These are phyloP conservation scores for Albula goreensis DNA, from an alignment of 2,113 vertebrate genomes.

Conservation along the genomic window DNA sequence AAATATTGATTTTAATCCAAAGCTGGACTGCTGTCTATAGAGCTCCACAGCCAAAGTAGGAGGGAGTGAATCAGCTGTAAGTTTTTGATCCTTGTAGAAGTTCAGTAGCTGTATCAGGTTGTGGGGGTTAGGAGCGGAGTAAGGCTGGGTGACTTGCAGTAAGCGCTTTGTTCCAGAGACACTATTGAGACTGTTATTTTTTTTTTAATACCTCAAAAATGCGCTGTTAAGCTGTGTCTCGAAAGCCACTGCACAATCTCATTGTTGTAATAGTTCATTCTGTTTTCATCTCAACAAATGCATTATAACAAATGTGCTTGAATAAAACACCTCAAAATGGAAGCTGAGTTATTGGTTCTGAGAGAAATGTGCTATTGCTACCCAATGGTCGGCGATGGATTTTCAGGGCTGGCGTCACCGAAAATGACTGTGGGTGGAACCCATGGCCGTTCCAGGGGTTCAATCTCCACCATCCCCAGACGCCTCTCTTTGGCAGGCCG, in stretches of 20 bases:
- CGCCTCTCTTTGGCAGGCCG: not conserved
- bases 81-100: not conserved
- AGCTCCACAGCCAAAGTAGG: not conserved
- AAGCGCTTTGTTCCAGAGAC: not conserved
- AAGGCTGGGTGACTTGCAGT: not conserved
- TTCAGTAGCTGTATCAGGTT: not conserved
- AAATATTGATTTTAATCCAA: not conserved
- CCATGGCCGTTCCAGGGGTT: not conserved
- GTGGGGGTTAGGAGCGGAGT: not conserved
- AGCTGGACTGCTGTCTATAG: not conserved
- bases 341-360: conserved; percentile 1
- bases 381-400: no score
- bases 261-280: not conserved
- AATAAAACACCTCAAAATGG: not conserved
- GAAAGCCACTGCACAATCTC: conserved; percentile 13
- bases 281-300: conserved; percentile 15
- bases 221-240: conserved; percentile 7
- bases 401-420: not conserved
- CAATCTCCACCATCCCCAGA: not conserved
- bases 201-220: conserved; percentile 12
- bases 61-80: not conserved
- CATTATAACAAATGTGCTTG: not conserved
- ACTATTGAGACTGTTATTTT: not conserved
- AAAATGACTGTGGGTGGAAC: not conserved
- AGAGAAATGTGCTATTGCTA: not conserved